Evolutionary conservation across 1,140 invertebrate genomes (phyloP).

Genomic region (Trichonephila clavipes): DNA sequence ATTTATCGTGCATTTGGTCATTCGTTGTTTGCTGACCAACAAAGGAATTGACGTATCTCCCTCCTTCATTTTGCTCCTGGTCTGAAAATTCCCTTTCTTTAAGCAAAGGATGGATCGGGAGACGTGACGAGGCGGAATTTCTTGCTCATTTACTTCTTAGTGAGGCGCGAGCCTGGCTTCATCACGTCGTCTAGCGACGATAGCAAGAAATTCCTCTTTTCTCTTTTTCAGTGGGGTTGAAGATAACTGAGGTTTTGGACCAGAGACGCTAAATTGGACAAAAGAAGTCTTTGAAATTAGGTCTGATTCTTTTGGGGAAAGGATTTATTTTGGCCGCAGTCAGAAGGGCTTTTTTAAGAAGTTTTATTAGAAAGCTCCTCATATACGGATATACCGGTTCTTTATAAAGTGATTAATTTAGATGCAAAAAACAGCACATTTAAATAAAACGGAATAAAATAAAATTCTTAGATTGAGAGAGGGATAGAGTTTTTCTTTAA

Average conservation of each 20-base stretch:
- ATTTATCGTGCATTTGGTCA: slow-evolving; percentile 32
- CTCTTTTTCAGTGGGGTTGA: neutral
- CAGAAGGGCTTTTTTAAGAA: neutral
- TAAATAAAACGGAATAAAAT: no score
- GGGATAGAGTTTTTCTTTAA: no score
- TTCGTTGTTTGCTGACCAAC: slow-evolving; percentile 56
- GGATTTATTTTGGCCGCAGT: neutral
- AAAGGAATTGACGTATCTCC: neutral
- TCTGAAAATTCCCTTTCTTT: slow-evolving; percentile 33
- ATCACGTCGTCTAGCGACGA: slow-evolving; percentile 10
- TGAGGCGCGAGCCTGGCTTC: neutral
- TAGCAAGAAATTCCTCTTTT: slow-evolving; percentile 25
- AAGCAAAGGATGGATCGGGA: neutral
- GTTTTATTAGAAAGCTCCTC: no score
- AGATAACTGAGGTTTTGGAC: slow-evolving; percentile 7
- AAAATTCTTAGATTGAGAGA: no score
- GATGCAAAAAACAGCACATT: no score
- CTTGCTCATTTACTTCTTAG: slow-evolving; percentile 61
- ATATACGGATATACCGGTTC: no score
- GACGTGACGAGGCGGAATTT: slow-evolving; percentile 61
- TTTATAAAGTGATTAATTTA: no score
- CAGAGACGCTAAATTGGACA: neutral
- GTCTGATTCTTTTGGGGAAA: neutral
- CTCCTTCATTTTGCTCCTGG: neutral
- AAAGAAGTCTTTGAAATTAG: slow-evolving; percentile 14